Evolutionary conservation across 23 tunicate species (phyloP).

Genomic region (Halocynthia roretzi): DNA sequence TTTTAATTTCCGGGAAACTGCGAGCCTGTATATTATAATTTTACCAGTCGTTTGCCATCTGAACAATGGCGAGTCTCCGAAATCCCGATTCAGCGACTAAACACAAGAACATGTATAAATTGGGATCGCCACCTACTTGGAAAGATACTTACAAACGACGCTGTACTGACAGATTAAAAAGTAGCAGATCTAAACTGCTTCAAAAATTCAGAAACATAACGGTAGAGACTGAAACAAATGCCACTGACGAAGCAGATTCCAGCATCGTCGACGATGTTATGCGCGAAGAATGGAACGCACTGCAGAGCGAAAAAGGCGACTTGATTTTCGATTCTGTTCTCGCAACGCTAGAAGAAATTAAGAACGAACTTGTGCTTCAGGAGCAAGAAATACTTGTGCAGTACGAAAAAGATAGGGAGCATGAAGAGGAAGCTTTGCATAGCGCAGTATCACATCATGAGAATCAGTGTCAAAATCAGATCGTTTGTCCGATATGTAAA

Average conservation of each 20-base stretch:
- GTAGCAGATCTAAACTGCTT: constrained; percentile 46
- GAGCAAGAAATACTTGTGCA: constrained; percentile 47
- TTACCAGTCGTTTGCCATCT: too few species aligned
- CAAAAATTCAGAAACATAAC: constrained; percentile 34
- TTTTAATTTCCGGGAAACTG: too few species aligned
- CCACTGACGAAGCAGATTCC: not conserved
- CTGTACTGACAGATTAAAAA: constrained; percentile 44
- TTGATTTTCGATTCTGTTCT: constrained; percentile 35
- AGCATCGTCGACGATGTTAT: constrained; percentile 27
- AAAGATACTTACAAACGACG: constrained; percentile 53
- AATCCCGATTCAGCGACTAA: constrained; percentile 23
- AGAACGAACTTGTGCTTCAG: constrained; percentile 43
- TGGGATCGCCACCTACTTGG: constrained; percentile 54
- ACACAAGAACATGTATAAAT: constrained; percentile 43
- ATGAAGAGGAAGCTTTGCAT: constrained; percentile 10
- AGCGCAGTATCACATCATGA: constrained; percentile 32
- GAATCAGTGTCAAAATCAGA: not conserved
- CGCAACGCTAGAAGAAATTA: constrained; percentile 42
- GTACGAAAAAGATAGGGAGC: constrained; percentile 18
- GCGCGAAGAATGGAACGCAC: constrained; percentile 9
- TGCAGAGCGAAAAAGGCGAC: not conserved
- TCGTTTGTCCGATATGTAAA: constrained; percentile 35
- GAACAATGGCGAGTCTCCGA: not conserved
- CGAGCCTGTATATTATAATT: too few species aligned
- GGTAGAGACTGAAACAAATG: not conserved